Conservation (phyloP, 1,140 invertebrate species). For the Papilio dardanus region DNA sequence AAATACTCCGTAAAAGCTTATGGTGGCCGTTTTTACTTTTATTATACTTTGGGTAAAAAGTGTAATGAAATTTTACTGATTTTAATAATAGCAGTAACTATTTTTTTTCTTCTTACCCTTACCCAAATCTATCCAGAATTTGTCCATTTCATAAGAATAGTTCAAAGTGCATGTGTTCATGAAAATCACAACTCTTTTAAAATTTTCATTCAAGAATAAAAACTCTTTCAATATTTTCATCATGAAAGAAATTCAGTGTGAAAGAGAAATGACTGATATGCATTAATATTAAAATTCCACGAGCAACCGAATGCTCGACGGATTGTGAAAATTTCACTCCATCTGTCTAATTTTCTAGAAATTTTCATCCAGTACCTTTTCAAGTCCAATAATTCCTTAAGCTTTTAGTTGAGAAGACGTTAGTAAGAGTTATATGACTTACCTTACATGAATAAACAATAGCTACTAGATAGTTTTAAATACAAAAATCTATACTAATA, state of each 20-base stretch:
- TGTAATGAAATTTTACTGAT: too few species aligned
- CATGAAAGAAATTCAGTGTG: slow-evolving; percentile 2
- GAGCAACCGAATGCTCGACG: slow-evolving; percentile 12
- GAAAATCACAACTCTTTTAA: background rate
- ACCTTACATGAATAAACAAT: background rate
- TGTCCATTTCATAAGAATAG: background rate
- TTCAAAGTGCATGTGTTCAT: background rate
- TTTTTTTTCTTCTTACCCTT: too few species aligned
- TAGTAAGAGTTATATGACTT: background rate
- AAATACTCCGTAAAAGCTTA: slow-evolving; percentile 4
- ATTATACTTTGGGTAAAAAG: background rate
- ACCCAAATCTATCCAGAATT: background rate
- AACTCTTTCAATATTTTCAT: background rate
- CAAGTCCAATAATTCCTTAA: slow-evolving; percentile 14
- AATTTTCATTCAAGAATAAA: slow-evolving; percentile 1
- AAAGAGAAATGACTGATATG: slow-evolving; percentile 19
- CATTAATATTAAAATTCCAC: slow-evolving; percentile 17
- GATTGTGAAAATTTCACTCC: slow-evolving; percentile 15
- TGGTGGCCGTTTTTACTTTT: background rate
- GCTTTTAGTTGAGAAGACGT: slow-evolving; percentile 4
- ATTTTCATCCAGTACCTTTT: slow-evolving; percentile 15
- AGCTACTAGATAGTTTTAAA: background rate
- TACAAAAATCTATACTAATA: too few species aligned
- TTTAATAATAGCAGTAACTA: too few species aligned
- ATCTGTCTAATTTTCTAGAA: slow-evolving; percentile 25